Evolutionary conservation across 2,113 vertebrate genomes (phyloP).

Genomic region (Cygnus buccinator): DNA sequence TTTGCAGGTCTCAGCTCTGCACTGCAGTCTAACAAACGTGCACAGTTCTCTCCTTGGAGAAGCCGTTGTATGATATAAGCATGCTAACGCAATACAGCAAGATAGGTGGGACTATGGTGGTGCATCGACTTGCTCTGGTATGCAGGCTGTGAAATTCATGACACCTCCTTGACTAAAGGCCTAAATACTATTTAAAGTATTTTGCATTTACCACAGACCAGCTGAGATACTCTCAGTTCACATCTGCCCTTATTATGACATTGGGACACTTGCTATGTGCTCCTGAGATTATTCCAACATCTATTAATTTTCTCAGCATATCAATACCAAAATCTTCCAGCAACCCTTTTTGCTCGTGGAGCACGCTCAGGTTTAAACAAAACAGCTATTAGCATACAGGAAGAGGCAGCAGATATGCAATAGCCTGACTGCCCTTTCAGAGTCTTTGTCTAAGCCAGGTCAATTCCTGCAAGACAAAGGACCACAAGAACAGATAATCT

Average conservation of each 20-base stretch:
- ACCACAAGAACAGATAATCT: conserved; percentile 21
- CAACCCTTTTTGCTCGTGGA: background rate
- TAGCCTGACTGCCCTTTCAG: conserved; percentile 65
- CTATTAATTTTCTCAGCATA: conserved; percentile 28
- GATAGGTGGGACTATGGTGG: accelerated
- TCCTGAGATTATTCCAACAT: background rate
- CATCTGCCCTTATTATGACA: background rate
- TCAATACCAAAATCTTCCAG: background rate
- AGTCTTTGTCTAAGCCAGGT: conserved; percentile 41
- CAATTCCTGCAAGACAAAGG: conserved; percentile 57
- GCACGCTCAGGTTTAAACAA: background rate
- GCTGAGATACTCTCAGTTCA: background rate
- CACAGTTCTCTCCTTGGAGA: background rate
- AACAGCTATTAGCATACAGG: conserved; percentile 36
- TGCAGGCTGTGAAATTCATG: background rate
- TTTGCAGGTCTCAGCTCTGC: background rate
- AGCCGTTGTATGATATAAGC: background rate
- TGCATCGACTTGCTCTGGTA: background rate
- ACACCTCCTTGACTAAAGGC: background rate
- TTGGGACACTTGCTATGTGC: background rate
- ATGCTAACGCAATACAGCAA: background rate
- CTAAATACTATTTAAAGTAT: background rate
- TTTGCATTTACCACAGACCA: background rate
- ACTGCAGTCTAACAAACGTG: background rate
- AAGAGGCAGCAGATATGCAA: background rate